These are phyloP conservation scores for Pseudococcus viburni DNA, from an alignment of 2,888 invertebrate species.

Conservation along the genomic window DNA sequence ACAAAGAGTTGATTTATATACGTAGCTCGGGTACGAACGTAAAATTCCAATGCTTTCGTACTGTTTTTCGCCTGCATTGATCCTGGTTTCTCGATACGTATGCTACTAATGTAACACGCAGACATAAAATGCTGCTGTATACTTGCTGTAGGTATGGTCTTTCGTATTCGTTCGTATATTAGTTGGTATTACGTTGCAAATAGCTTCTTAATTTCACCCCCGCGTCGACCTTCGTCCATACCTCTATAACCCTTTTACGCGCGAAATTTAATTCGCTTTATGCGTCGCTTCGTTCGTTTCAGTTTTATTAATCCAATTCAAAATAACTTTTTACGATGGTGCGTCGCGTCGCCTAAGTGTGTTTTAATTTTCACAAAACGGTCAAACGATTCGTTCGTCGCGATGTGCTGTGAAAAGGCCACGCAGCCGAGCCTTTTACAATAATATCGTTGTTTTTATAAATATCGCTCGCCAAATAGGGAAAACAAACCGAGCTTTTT, in stretches of 20 bases:
- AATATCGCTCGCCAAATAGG: not conserved
- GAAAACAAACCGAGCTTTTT: not conserved
- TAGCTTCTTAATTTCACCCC: constrained; percentile 3
- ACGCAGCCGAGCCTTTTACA: not conserved
- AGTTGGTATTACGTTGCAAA: not conserved
- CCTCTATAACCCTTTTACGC: not conserved
- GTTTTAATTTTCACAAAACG: not conserved
- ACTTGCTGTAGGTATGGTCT: not conserved
- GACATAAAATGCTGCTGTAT: not conserved
- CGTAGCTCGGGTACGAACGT: not conserved
- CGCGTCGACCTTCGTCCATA: not conserved
- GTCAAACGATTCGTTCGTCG: not conserved
- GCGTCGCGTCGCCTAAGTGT: not conserved
- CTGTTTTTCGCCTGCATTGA: not conserved
- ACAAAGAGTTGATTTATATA: constrained; percentile 21
- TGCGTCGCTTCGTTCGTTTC: not conserved
- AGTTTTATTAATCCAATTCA: not conserved
- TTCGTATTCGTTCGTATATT: not conserved
- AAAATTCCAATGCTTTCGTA: not conserved
- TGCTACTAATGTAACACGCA: not conserved
- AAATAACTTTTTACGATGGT: not conserved
- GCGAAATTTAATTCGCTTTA: constrained; percentile 14
- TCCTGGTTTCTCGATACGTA: not conserved
- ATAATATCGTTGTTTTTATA: not conserved
- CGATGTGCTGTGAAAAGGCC: not conserved